phyloP scores from a whole-genome alignment of 1,140 invertebrate genomes.

The Pseudomyrmex sp. region DNA sequence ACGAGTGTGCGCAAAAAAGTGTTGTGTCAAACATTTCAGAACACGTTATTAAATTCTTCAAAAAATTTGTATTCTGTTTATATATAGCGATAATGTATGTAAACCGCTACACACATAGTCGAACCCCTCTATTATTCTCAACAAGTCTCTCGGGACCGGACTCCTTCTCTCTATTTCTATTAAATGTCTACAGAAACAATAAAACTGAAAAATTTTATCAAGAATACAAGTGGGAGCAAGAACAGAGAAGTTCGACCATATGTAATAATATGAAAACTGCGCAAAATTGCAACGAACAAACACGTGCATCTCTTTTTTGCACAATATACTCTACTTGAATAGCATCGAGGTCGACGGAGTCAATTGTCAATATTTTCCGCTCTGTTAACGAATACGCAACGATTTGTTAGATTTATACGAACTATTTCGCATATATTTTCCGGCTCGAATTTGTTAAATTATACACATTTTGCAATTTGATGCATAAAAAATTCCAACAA shows the following conservation, averaged over 20 bases:
- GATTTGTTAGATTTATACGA: slow-evolving; percentile 42
- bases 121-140: no score
- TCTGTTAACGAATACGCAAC: slow-evolving; percentile 26
- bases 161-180: no score
- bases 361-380: slow-evolving; percentile 57
- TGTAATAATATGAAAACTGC: slow-evolving; percentile 11
- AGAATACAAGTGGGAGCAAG: no score
- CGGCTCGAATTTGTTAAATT: slow-evolving; percentile 5
- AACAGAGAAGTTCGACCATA: slow-evolving; percentile 2
- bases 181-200: no score
- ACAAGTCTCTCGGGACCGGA: no score
- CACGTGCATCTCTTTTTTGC: slow-evolving; percentile 22
- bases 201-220: no score
- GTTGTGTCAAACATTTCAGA: slow-evolving; percentile 5
- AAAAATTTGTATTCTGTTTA: slow-evolving; percentile 14
- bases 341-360: slow-evolving; percentile 43
- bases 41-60: not conserved
- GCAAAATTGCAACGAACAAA: not conserved
- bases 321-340: not conserved
- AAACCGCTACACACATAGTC: not conserved
- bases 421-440: slow-evolving; percentile 20
- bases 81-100: slow-evolving; percentile 20
- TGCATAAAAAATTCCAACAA: not conserved
- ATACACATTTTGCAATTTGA: not conserved
- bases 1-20: not conserved